Evolutionary conservation across 1,140 invertebrate species (phyloP).

Genomic region (Paracyclopina nana): DNA sequence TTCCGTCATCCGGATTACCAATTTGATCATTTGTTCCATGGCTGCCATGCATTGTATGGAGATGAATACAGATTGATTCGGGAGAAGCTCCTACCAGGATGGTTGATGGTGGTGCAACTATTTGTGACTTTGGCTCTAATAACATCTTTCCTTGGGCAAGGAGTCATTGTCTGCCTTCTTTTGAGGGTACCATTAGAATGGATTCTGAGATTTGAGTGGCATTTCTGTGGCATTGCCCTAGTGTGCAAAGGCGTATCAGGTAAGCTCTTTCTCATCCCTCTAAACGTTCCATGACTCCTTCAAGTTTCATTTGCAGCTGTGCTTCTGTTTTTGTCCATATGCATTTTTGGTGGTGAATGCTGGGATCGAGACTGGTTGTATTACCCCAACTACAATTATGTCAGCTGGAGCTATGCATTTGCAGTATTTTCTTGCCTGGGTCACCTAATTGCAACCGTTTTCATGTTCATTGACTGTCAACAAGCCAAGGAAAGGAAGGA

Average conservation of each 20-base stretch:
- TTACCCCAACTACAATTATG: conserved; percentile 82
- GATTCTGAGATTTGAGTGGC: conserved; percentile 58
- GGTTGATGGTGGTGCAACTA: conserved; percentile 77
- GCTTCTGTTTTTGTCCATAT: conserved; percentile 54
- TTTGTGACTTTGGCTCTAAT: conserved; percentile 68
- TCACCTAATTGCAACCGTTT: not conserved
- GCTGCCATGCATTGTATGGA: conserved; percentile 84
- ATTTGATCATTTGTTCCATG: conserved; percentile 67
- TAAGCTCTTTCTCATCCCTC: conserved; percentile 34
- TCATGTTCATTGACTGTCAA: conserved; percentile 4
- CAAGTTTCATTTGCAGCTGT: conserved; percentile 40
- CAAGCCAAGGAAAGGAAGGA: conserved; percentile 14
- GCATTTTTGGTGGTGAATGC: conserved; percentile 68
- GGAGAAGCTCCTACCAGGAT: conserved; percentile 77
- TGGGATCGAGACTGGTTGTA: conserved; percentile 79
- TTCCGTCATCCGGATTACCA: conserved; percentile 80
- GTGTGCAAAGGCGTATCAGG: conserved; percentile 42
- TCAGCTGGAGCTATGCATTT: conserved; percentile 85
- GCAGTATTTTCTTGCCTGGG: conserved; percentile 26
- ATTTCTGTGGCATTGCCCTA: conserved; percentile 46
- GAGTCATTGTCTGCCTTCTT: conserved; percentile 46
- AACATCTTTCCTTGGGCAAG: conserved; percentile 46
- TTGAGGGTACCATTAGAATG: conserved; percentile 53
- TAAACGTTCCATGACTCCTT: too few relatives aligned
- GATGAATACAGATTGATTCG: conserved; percentile 71